These are phyloP conservation scores for Papilio elwesi DNA, from an alignment of 2,888 invertebrate genomes.

Conservation along the genomic window DNA sequence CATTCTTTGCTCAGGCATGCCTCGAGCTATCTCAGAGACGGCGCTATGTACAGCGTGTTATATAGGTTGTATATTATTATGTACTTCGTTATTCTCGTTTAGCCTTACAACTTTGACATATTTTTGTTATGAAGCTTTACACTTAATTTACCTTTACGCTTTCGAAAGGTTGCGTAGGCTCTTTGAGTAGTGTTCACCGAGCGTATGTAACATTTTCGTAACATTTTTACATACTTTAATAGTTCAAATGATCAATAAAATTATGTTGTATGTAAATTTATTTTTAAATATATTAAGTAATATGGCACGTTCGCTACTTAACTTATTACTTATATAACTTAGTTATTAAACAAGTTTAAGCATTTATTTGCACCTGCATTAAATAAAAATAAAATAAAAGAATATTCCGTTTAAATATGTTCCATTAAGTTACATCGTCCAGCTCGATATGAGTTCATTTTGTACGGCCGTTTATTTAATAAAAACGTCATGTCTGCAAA, in stretches of 20 bases:
- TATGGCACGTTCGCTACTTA: neutral
- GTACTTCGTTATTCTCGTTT: slow-evolving; percentile 6
- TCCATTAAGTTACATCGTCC: slow-evolving; percentile 46
- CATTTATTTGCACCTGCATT: slow-evolving; percentile 16
- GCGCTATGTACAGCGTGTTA: slow-evolving; percentile 46
- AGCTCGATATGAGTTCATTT: slow-evolving; percentile 55
- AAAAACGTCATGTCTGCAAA: slow-evolving; percentile 79
- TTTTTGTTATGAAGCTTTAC: neutral
- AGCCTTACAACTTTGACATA: neutral
- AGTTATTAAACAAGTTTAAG: slow-evolving; percentile 5
- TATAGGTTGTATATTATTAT: slow-evolving; percentile 17
- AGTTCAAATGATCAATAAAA: neutral
- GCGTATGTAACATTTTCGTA: neutral
- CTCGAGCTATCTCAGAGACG: slow-evolving; percentile 11
- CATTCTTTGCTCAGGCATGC: slow-evolving; percentile 57
- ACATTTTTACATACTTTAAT: neutral
- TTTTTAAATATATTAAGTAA: neutral
- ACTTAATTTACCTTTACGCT: neutral
- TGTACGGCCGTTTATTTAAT: slow-evolving; percentile 71
- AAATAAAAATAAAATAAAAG: neutral
- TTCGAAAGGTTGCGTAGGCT: neutral
- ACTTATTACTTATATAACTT: slow-evolving; percentile 2
- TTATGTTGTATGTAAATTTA: too few relatives aligned
- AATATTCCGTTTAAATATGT: slow-evolving; percentile 45
- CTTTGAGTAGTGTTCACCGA: neutral